These are phyloP conservation scores for Heliconius hortense DNA, from an alignment of 2,888 invertebrate species.

Conservation along the genomic window DNA sequence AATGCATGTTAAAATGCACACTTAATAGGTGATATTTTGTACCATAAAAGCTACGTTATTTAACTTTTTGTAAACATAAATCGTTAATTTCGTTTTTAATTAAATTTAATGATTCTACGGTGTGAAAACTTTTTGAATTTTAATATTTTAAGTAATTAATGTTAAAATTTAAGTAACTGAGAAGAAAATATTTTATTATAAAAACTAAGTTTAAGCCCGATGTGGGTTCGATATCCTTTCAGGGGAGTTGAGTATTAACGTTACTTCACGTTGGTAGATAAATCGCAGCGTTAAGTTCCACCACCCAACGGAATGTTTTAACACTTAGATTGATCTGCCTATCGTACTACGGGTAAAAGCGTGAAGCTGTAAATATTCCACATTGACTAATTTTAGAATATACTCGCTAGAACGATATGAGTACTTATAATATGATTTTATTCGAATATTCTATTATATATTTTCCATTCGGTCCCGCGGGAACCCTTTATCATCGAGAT, in stretches of 20 bases:
- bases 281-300: not conserved
- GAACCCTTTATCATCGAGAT: too few species aligned
- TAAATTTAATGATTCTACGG: not conserved
- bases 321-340: too few species aligned
- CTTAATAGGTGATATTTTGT: not conserved
- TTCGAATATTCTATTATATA: too few species aligned
- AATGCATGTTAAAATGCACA: not conserved
- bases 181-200: too few species aligned
- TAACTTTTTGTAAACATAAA: not conserved
- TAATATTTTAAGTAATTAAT: not conserved
- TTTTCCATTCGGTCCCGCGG: too few species aligned
- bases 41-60: not conserved
- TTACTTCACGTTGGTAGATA: not conserved
- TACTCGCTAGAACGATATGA: too few species aligned
- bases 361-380: too few species aligned
- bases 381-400: too few species aligned
- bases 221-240: not conserved
- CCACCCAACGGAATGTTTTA: not conserved
- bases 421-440: too few species aligned
- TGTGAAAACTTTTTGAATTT: not conserved
- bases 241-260: not conserved
- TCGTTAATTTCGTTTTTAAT: not conserved
- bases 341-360: too few species aligned
- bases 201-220: not conserved
- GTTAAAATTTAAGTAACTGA: too few species aligned